Conservation (phyloP, 2,888 invertebrate genomes). For the Coleophora flavipennella region DNA sequence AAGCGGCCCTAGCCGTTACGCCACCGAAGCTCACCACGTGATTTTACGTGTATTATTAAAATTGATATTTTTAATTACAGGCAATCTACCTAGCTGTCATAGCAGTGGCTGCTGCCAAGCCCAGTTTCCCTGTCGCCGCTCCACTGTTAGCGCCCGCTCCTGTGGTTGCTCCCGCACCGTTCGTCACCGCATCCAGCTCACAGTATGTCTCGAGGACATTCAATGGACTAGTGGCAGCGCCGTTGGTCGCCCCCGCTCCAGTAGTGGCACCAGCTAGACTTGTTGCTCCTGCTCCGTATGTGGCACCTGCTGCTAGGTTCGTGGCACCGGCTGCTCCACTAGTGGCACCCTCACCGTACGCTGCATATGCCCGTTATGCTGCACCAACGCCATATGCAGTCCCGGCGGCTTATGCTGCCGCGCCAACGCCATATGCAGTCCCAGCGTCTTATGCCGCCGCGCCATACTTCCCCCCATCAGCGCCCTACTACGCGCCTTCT, state of each 20-base stretch:
- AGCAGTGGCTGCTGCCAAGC: conserved; percentile 44
- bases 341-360: conserved; percentile 26
- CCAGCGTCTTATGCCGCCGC: conserved; percentile 22
- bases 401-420: conserved; percentile 35
- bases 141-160: conserved; percentile 38
- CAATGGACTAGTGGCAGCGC: conserved; percentile 60
- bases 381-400: conserved; percentile 27
- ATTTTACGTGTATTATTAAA: too few relatives aligned
- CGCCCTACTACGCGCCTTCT: conserved; percentile 12
- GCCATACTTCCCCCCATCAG: conserved; percentile 22
- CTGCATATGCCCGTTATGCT: conserved; percentile 20
- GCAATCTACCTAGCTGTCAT: conserved; percentile 45
- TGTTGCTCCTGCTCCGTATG: conserved; percentile 29
- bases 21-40: too few relatives aligned
- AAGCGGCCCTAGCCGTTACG: too few relatives aligned
- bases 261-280: conserved; percentile 38
- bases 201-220: conserved; percentile 76
- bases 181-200: conserved; percentile 77
- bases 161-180: conserved; percentile 53
- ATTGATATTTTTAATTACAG: conserved; percentile 26
- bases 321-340: conserved; percentile 30
- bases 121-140: conserved; percentile 45
- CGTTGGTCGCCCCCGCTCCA: conserved; percentile 43
- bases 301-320: conserved; percentile 22
- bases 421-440: conserved; percentile 25